Percentiles rank a stretch among this genome's conserved stretches.
These are phyloP conservation scores for Varanus komodoensis DNA, from an alignment of 2,113 vertebrate genomes.

Conservation along the genomic window DNA sequence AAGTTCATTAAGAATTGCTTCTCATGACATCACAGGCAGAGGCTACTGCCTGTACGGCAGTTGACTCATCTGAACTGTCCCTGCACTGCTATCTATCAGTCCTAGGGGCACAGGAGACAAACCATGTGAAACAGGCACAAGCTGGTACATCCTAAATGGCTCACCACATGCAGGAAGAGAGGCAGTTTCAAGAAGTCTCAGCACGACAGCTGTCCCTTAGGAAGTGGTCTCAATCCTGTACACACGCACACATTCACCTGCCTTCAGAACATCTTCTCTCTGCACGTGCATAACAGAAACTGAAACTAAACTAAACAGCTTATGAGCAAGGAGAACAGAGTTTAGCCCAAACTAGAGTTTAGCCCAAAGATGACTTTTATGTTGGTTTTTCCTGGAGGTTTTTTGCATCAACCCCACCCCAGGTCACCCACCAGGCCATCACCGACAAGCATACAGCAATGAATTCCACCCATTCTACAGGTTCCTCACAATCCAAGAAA, in stretches of 20 bases:
- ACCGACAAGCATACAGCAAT: neutral
- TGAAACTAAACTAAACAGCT: too few species aligned
- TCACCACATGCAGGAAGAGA: neutral
- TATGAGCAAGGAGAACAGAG: neutral
- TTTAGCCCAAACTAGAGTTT: neutral
- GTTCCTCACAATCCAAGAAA: too few species aligned
- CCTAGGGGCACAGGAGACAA: neutral
- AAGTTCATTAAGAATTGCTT: neutral
- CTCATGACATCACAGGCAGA: neutral
- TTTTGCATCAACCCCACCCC: neutral
- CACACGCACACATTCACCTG: neutral
- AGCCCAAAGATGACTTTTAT: neutral
- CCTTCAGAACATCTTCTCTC: neutral
- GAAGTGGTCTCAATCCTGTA: neutral
- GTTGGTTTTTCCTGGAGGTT: neutral
- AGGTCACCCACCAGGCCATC: neutral
- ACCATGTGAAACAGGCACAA: neutral
- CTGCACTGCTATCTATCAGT: neutral
- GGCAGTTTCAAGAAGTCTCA: neutral
- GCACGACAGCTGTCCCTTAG: neutral
- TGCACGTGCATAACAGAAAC: neutral
- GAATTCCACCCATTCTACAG: neutral
- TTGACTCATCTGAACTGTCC: neutral
- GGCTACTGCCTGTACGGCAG: neutral
- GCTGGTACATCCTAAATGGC: neutral